Conservation (phyloP, 1,140 invertebrate genomes). For the Trachymyrmex cornetzi region DNA sequence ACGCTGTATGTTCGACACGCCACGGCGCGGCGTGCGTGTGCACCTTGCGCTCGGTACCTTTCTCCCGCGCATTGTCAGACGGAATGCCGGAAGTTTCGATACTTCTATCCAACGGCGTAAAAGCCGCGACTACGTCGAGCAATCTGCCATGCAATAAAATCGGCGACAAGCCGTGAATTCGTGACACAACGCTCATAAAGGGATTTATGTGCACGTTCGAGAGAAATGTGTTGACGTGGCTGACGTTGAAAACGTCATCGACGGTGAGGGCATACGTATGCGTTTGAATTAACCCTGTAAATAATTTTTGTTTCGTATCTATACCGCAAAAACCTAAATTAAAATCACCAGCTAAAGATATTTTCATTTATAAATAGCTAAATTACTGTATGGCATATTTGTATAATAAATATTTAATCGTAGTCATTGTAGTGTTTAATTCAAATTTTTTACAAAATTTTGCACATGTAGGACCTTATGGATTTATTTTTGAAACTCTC, state of each 20-base stretch:
- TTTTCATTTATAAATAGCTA: neutral
- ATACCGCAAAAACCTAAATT: neutral
- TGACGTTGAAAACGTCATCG: slow-evolving; percentile 28
- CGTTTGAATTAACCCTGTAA: slow-evolving; percentile 27
- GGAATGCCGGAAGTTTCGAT: slow-evolving; percentile 81
- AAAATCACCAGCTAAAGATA: neutral
- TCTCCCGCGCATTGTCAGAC: slow-evolving; percentile 47
- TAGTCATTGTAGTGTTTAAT: neutral
- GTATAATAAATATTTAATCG: neutral
- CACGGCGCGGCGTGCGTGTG: slow-evolving; percentile 8
- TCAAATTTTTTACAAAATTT: neutral
- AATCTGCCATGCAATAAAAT: slow-evolving; percentile 83
- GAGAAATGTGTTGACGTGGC: slow-evolving; percentile 68
- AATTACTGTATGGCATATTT: neutral
- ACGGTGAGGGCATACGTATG: neutral
- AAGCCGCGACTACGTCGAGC: slow-evolving; percentile 78
- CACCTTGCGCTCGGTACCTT: slow-evolving; percentile 48
- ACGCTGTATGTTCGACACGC: slow-evolving; percentile 36
- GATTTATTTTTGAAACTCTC: neutral
- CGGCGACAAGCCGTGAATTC: slow-evolving; percentile 83
- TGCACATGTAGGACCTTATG: no score
- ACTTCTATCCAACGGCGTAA: slow-evolving; percentile 78
- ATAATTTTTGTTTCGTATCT: slow-evolving; percentile 7
- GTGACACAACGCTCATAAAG: slow-evolving; percentile 82
- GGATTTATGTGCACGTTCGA: slow-evolving; percentile 81